phyloP scores from a whole-genome alignment of 1,140 invertebrate species.

The Dysdera silvatica region DNA sequence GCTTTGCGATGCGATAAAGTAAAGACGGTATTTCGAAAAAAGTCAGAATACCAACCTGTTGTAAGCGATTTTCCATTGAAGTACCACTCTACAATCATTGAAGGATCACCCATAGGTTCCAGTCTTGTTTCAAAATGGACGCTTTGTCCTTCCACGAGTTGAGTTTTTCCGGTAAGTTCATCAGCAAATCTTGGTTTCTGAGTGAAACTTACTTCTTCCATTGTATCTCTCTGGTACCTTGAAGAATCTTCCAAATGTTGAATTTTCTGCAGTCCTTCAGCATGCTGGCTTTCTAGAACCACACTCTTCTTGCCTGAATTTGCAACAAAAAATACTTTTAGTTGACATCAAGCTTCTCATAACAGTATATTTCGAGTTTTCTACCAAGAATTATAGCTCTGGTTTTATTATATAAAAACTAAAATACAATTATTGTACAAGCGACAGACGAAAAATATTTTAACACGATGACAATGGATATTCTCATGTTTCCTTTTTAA shows the following conservation, averaged over 20 bases:
- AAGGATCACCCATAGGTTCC: slow-evolving; percentile 83
- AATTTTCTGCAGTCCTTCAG: slow-evolving; percentile 76
- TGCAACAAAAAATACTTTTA: neutral
- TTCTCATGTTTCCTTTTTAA: no score
- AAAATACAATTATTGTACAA: no score
- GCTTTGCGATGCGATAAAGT: no score
- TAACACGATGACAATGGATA: no score
- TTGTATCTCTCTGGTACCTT: slow-evolving; percentile 45
- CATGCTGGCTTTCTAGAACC: slow-evolving; percentile 75
- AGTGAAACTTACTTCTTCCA: slow-evolving; percentile 65
- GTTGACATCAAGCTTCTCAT: neutral
- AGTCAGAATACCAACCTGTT: slow-evolving; percentile 20
- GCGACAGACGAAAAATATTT: no score
- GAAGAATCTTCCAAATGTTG: slow-evolving; percentile 71
- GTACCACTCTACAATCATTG: slow-evolving; percentile 84
- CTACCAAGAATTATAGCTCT: no score
- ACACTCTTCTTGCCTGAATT: slow-evolving; percentile 67
- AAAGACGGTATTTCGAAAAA: slow-evolving; percentile 1
- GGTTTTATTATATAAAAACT: no score
- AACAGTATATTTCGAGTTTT: no score
- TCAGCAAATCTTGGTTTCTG: slow-evolving; percentile 76
- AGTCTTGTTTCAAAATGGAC: slow-evolving; percentile 64
- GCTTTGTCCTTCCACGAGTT: slow-evolving; percentile 74
- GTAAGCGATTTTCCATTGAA: slow-evolving; percentile 67
- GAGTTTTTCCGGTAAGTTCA: slow-evolving; percentile 76